phyloP scores from a whole-genome alignment of 2,888 invertebrate species.

The Arctia plantaginis region DNA sequence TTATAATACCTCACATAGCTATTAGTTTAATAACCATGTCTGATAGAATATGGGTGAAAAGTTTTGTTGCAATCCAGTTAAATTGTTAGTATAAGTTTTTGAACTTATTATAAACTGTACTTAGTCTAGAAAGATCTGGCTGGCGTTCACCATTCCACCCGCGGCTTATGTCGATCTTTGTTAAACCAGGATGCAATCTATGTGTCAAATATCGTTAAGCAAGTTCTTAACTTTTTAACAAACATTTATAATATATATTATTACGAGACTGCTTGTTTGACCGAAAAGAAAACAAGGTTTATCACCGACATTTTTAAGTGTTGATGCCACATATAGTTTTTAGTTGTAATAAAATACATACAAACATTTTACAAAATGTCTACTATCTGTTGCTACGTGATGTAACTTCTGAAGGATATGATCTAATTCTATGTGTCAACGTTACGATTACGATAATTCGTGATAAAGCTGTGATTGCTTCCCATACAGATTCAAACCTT shows the following conservation, averaged over 20 bases:
- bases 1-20: not conserved
- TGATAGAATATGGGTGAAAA: not conserved
- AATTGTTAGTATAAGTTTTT: not conserved
- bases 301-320: constrained; percentile 1
- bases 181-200: not conserved
- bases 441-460: constrained; percentile 21
- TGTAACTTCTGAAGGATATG: constrained; percentile 53
- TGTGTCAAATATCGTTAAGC: not conserved
- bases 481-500: constrained; percentile 17
- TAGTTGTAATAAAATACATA: constrained; percentile 1
- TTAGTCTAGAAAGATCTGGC: not conserved
- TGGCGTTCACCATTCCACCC: not conserved
- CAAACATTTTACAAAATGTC: not conserved
- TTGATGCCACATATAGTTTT: not conserved
- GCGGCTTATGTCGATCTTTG: not conserved
- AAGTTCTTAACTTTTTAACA: not conserved
- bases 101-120: not conserved
- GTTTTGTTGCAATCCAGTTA: not conserved
- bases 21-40: not conserved
- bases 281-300: not conserved
- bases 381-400: constrained; percentile 14
- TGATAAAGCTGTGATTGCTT: constrained; percentile 23
- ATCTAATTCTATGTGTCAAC: constrained; percentile 62
- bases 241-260: not conserved
- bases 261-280: not conserved